phyloP scores from a whole-genome alignment of 2,797 vertebrate species.

The Gallinago nigripennis region DNA sequence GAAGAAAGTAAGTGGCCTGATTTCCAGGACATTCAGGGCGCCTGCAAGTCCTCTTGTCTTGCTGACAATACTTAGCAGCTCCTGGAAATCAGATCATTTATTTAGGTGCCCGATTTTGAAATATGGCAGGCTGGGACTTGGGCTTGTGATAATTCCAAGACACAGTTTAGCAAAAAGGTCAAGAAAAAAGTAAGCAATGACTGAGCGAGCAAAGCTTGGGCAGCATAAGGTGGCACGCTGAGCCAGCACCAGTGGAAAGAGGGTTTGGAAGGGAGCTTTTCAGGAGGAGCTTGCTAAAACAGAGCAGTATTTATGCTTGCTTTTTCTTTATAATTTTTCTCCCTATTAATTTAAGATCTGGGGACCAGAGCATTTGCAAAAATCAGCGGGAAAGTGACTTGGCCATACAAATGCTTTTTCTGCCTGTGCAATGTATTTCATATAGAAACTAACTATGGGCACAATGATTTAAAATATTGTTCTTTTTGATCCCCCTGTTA shows the following conservation, averaged over 20 bases:
- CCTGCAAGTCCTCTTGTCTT: neutral
- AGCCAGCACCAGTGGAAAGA: neutral
- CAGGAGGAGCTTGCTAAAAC: neutral
- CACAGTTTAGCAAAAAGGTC: neutral
- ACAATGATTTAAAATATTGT: neutral
- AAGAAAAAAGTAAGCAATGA: neutral
- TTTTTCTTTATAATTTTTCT: neutral
- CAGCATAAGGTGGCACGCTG: fast-evolving
- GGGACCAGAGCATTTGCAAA: neutral
- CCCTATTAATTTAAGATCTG: neutral
- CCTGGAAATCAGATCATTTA: neutral
- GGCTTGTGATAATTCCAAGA: neutral
- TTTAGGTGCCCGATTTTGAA: neutral
- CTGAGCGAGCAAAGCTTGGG: fast-evolving
- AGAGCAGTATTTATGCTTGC: neutral
- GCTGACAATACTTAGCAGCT: neutral
- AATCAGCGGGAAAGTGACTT: neutral
- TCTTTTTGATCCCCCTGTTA: neutral
- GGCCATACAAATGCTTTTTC: neutral
- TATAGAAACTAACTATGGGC: neutral
- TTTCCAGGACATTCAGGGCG: slow-evolving; percentile 22
- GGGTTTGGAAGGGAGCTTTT: neutral
- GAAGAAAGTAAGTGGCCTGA: slow-evolving; percentile 10
- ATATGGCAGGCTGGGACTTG: neutral
- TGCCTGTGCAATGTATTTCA: neutral